Percentiles rank a stretch among this genome's conserved stretches.
These are phyloP conservation scores for Pleuronectes platessa DNA, from an alignment of 2,113 vertebrate genomes.

Conservation along the genomic window DNA sequence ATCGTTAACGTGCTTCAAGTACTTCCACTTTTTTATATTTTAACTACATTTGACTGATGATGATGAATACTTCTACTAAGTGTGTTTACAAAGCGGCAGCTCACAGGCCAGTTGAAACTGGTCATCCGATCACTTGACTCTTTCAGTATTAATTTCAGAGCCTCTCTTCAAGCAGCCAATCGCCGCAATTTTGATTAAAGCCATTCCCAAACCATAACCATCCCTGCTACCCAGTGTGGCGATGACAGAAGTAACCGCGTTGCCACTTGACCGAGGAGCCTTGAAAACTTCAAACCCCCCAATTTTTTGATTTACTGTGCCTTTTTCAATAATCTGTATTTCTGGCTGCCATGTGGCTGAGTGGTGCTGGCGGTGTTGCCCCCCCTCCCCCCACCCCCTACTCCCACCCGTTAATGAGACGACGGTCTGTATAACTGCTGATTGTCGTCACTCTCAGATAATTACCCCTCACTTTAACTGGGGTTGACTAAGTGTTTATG, in stretches of 20 bases:
- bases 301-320: conserved; percentile 16
- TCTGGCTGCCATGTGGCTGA: conserved; percentile 32
- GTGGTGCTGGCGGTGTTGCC: conserved; percentile 28
- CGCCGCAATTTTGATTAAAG: not conserved
- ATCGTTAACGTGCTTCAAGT: not conserved
- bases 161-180: not conserved
- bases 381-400: conserved; percentile 3
- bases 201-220: not conserved
- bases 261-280: conserved; percentile 8
- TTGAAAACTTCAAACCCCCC: conserved; percentile 7
- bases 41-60: not conserved
- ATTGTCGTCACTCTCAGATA: conserved; percentile 72
- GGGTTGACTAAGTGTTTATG: conserved; percentile 71
- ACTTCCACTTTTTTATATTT: not conserved
- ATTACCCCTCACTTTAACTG: conserved; percentile 66
- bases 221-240: not conserved
- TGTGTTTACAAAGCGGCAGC: not conserved
- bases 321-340: conserved; percentile 30
- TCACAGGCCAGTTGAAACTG: not conserved
- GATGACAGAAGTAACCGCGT: conserved; percentile 1
- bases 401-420: conserved; percentile 57
- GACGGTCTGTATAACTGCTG: conserved; percentile 47
- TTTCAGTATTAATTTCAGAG: conserved; percentile 6
- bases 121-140: not conserved
- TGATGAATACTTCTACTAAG: not conserved